phyloP scores from a whole-genome alignment of 1,140 invertebrate species.

The Drosophila kepulauana region DNA sequence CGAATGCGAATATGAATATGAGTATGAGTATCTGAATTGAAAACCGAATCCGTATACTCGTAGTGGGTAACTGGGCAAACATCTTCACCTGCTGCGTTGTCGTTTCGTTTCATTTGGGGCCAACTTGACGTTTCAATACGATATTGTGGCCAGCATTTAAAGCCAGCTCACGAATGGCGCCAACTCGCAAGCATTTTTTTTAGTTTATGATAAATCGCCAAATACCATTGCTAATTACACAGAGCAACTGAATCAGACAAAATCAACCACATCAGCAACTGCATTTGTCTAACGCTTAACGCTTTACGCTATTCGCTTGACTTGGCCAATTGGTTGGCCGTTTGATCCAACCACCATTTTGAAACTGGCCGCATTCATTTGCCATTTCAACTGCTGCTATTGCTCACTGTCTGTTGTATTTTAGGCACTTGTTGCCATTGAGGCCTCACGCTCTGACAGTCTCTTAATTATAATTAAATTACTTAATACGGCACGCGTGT shows the following conservation, averaged over 20 bases:
- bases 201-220: conserved; percentile 44
- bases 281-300: conserved; percentile 22
- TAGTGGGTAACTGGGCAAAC: conserved; percentile 36
- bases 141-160: conserved; percentile 29
- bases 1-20: conserved; percentile 10
- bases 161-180: conserved; percentile 36
- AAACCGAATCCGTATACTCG: conserved; percentile 10
- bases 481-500: conserved; percentile 22
- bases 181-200: conserved; percentile 29
- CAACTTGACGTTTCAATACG: conserved; percentile 23
- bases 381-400: conserved; percentile 4
- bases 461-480: conserved; percentile 44
- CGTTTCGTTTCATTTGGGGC: conserved; percentile 2
- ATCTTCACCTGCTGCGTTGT: conserved; percentile 54
- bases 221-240: conserved; percentile 48
- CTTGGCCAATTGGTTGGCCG: conserved; percentile 23
- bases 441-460: not conserved
- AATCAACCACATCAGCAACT: conserved; percentile 27
- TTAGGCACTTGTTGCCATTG: conserved; percentile 20
- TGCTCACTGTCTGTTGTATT: not conserved
- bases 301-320: conserved; percentile 11
- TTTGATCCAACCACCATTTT: conserved; percentile 5
- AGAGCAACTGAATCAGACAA: conserved; percentile 18
- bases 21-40: conserved; percentile 15
- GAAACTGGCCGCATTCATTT: conserved; percentile 34